Conservation (phyloP, 2,113 vertebrate species). For the Tricholaema leucomelas region DNA sequence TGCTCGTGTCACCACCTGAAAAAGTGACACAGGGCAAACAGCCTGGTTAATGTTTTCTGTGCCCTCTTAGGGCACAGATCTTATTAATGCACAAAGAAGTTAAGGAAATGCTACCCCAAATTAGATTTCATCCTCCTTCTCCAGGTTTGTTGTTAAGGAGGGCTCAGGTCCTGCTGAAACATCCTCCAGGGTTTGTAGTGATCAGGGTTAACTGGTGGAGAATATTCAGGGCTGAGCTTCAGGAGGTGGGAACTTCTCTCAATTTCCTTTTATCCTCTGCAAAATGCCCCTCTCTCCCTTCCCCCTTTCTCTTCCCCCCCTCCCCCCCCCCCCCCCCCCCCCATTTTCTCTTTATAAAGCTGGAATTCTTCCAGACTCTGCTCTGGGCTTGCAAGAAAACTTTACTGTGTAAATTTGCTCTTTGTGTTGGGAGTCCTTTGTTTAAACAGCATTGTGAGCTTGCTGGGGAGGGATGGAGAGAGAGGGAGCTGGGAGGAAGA, state of each 20-base stretch:
- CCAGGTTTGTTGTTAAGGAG: background rate
- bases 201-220: slow-evolving; percentile 31
- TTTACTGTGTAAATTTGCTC: slow-evolving; percentile 91
- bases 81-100: background rate
- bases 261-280: slow-evolving; percentile 59
- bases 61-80: background rate
- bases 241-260: slow-evolving; percentile 69
- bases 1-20: background rate
- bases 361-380: slow-evolving; percentile 86
- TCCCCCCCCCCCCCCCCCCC: slow-evolving; percentile 28
- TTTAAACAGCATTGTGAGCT: slow-evolving; percentile 88
- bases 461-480: slow-evolving; percentile 75
- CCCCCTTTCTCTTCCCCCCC: slow-evolving; percentile 41
- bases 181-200: background rate
- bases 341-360: slow-evolving; percentile 68
- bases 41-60: background rate
- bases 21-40: background rate
- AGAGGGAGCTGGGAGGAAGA: slow-evolving; percentile 71
- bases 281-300: slow-evolving; percentile 68
- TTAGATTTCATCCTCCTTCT: background rate
- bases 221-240: slow-evolving; percentile 43
- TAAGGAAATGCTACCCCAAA: background rate
- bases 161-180: background rate
- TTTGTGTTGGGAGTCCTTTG: slow-evolving; percentile 87
- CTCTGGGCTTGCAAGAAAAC: slow-evolving; percentile 87